A percentile compares a stretch with the other conserved stretches of the same genome.
Conservation (phyloP, 2,888 invertebrate genomes). For the Lamellibrachia satsuma region DNA sequence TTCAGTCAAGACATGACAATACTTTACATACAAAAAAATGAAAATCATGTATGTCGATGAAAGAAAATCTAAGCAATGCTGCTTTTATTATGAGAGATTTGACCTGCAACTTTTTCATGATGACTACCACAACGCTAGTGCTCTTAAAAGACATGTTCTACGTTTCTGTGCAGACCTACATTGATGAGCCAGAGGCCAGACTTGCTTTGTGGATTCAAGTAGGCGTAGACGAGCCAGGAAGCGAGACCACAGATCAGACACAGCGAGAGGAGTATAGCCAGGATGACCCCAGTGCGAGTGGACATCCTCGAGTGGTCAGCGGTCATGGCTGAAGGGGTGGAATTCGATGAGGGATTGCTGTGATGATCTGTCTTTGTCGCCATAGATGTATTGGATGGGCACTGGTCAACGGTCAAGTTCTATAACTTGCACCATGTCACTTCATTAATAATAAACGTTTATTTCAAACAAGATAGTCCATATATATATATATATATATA, state of each 20-base stretch:
- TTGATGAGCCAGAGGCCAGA: slow-evolving; percentile 96
- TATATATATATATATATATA: too few relatives aligned
- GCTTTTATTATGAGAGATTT: too few relatives aligned
- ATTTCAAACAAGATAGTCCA: too few relatives aligned
- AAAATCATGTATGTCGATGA: too few relatives aligned
- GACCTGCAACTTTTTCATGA: too few relatives aligned
- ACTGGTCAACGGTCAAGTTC: neutral
- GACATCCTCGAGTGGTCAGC: neutral
- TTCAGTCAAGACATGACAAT: too few relatives aligned
- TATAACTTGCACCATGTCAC: neutral
- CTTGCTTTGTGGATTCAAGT: slow-evolving; percentile 92
- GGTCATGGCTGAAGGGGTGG: neutral
- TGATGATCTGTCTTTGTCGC: neutral
- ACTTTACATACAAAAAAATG: too few relatives aligned
- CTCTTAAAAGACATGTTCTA: neutral
- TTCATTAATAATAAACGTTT: neutral
- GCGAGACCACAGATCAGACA: slow-evolving; percentile 52
- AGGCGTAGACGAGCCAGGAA: slow-evolving; percentile 91
- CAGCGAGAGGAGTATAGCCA: slow-evolving; percentile 71
- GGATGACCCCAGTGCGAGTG: slow-evolving; percentile 36
- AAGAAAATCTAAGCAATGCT: too few relatives aligned
- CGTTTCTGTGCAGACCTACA: slow-evolving; percentile 29
- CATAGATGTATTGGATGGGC: neutral
- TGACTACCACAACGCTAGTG: too few relatives aligned
- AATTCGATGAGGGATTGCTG: neutral